These are phyloP conservation scores for Coryphaenoides rupestris DNA, from an alignment of 2,113 vertebrate species.

Conservation along the genomic window DNA sequence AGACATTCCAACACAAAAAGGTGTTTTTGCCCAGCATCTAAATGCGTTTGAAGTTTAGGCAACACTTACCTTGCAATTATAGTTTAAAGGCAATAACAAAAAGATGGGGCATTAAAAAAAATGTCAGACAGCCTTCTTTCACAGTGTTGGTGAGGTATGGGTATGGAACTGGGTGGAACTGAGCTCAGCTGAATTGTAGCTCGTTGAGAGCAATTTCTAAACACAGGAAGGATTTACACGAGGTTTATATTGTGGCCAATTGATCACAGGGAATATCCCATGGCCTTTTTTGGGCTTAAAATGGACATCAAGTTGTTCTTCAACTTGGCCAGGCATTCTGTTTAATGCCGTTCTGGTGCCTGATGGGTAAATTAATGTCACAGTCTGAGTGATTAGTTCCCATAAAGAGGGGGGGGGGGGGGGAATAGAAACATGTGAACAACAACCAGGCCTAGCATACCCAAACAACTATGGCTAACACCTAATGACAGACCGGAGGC, in stretches of 20 bases:
- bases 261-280: constrained; percentile 58
- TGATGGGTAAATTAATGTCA: constrained; percentile 44
- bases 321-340: constrained; percentile 39
- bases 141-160: not conserved
- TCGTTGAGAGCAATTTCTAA: constrained; percentile 61
- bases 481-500: not conserved
- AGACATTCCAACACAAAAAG: no score
- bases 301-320: constrained; percentile 43
- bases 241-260: constrained; percentile 55
- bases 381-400: constrained; percentile 20
- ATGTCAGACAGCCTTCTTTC: not conserved
- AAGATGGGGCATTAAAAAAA: not conserved
- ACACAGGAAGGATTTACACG: constrained; percentile 65
- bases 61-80: no score
- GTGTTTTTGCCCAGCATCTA: no score
- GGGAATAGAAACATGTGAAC: constrained; percentile 21
- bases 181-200: constrained; percentile 42
- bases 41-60: no score
- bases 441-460: not conserved
- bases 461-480: not conserved
- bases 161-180: constrained; percentile 17
- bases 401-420: constrained; percentile 35
- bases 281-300: constrained; percentile 68
- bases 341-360: constrained; percentile 39
- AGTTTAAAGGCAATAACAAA: not conserved